Evolutionary conservation across 2,797 vertebrate genomes (phyloP).

Genomic region (Oreortyx pictus): DNA sequence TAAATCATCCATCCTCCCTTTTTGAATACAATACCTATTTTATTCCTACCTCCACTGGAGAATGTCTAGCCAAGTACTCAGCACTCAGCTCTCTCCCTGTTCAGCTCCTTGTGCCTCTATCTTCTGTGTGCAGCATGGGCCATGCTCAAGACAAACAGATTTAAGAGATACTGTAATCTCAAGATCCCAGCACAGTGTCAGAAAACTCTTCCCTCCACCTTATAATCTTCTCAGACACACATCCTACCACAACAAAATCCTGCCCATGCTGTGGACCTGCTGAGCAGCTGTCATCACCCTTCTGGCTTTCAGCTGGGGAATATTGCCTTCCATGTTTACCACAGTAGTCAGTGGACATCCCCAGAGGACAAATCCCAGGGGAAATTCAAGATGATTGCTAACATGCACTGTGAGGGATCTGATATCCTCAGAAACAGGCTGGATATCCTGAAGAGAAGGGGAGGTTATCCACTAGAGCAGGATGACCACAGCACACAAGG

Average conservation of each 20-base stretch:
- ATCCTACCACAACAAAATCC: neutral
- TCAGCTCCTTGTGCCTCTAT: neutral
- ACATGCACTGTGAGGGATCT: rapidly evolving
- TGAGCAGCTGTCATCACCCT: neutral
- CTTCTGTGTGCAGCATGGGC: neutral
- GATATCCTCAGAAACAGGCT: neutral
- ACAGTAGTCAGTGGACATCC: neutral
- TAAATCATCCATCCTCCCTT: neutral
- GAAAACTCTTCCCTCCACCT: neutral
- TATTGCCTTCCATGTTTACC: neutral
- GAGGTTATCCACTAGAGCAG: rapidly evolving
- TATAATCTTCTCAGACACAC: neutral
- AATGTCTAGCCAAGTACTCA: neutral
- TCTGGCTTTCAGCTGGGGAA: neutral
- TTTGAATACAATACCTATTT: neutral
- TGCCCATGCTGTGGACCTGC: neutral
- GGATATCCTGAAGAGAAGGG: neutral
- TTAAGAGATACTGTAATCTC: neutral
- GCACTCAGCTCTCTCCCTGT: neutral
- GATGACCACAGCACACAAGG: neutral
- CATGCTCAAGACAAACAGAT: rapidly evolving
- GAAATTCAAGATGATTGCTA: rapidly evolving
- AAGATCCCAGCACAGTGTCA: neutral
- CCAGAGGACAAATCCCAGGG: neutral
- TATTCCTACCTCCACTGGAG: neutral